These are phyloP conservation scores for Ornithoptera priamus DNA, from an alignment of 2,888 invertebrate species.

Conservation along the genomic window DNA sequence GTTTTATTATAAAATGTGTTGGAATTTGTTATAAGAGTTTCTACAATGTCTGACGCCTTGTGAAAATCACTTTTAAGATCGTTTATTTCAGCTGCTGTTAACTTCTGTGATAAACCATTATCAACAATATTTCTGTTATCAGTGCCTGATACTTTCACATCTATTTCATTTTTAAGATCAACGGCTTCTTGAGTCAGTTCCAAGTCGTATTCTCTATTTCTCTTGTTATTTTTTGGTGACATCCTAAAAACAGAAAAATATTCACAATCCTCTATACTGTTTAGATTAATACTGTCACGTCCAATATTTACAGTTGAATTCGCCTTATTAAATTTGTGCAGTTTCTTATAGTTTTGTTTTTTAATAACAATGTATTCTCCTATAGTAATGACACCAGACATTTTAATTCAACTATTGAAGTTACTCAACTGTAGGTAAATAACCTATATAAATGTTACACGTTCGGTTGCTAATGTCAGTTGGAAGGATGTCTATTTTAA, in stretches of 20 bases:
- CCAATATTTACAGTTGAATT: conserved; percentile 84
- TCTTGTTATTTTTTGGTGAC: conserved; percentile 80
- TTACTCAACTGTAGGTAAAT: neutral
- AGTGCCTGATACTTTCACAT: conserved; percentile 83
- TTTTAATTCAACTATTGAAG: conserved; percentile 25
- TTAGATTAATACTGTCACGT: conserved; percentile 84
- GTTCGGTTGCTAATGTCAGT: no score
- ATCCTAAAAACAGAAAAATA: conserved; percentile 89
- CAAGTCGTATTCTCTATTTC: conserved; percentile 77
- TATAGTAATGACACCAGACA: conserved; percentile 73
- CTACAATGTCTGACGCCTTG: conserved; percentile 91
- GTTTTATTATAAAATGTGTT: conserved; percentile 94
- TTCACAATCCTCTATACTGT: conserved; percentile 83
- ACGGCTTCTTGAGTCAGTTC: conserved; percentile 73
- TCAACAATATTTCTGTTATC: conserved; percentile 93
- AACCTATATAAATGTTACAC: neutral
- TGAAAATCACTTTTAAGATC: conserved; percentile 87
- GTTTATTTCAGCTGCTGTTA: conserved; percentile 91
- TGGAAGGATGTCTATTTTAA: no score
- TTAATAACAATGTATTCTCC: conserved; percentile 89
- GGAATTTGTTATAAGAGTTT: conserved; percentile 93
- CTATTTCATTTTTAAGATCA: conserved; percentile 80
- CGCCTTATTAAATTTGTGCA: conserved; percentile 85
- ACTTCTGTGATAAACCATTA: conserved; percentile 88
- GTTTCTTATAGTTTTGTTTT: conserved; percentile 87